Conservation (phyloP, 2,113 vertebrate genomes). For the Tretioscincus oriximinensis region DNA sequence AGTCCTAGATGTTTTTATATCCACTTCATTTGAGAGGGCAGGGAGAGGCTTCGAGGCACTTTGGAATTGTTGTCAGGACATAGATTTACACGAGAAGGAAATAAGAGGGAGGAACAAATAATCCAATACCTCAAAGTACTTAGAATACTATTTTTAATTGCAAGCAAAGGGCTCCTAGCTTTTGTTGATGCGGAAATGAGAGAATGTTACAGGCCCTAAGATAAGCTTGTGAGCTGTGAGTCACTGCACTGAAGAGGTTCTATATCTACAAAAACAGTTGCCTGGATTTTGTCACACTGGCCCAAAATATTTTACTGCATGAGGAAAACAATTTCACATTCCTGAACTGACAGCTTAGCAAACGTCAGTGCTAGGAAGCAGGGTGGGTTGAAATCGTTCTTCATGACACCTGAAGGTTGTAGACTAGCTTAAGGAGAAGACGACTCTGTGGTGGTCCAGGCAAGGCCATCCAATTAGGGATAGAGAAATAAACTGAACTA, state of each 20-base stretch:
- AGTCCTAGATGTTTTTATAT: neutral
- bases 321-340: neutral
- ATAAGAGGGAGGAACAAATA: neutral
- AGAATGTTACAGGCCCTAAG: neutral
- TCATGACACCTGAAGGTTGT: neutral
- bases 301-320: neutral
- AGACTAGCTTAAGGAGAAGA: neutral
- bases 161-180: neutral
- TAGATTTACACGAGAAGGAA: neutral
- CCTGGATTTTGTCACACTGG: neutral
- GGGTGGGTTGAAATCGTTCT: neutral
- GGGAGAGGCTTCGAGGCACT: neutral
- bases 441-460: too few species aligned
- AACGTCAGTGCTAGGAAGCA: neutral
- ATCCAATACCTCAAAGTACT: neutral
- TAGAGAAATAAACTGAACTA: too few species aligned
- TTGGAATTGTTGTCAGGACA: neutral
- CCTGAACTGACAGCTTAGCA: neutral
- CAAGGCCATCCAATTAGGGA: too few species aligned
- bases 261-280: neutral
- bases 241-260: neutral
- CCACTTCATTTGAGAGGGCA: neutral
- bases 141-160: constrained; percentile 17
- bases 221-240: neutral
- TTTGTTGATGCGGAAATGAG: neutral